A percentile compares a stretch with the other conserved stretches of the same genome.
These are phyloP conservation scores for Sarotherodon lohbergeri DNA, from an alignment of 2,113 vertebrate species.

Conservation along the genomic window DNA sequence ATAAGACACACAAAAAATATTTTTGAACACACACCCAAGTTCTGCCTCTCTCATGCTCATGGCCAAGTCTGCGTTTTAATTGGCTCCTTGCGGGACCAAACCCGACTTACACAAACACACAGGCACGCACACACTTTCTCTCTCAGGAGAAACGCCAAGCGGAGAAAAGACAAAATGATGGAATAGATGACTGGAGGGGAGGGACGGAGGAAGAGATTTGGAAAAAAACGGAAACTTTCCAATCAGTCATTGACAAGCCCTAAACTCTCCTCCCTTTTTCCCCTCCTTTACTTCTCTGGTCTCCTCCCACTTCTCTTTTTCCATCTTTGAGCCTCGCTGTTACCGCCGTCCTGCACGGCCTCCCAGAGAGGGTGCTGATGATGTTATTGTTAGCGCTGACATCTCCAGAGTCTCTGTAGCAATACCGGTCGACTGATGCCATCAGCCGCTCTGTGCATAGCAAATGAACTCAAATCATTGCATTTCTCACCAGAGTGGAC, in stretches of 20 bases:
- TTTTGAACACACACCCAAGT: slow-evolving; percentile 31
- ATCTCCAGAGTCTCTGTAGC: slow-evolving; percentile 54
- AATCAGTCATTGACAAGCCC: slow-evolving; percentile 34
- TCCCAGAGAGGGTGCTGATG: slow-evolving; percentile 57
- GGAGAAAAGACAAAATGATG: slow-evolving; percentile 60
- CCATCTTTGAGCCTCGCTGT: neutral
- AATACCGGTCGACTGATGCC: slow-evolving; percentile 43
- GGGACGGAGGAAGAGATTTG: neutral
- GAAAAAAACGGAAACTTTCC: slow-evolving; percentile 50
- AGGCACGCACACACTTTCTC: slow-evolving; percentile 2
- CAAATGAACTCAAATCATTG: slow-evolving; percentile 12
- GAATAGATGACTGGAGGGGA: slow-evolving; percentile 58
- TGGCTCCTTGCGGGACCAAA: slow-evolving; percentile 70
- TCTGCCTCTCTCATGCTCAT: slow-evolving; percentile 46
- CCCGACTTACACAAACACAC: slow-evolving; percentile 34
- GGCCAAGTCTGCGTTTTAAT: slow-evolving; percentile 70
- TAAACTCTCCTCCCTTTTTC: slow-evolving; percentile 14
- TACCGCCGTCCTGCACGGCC: neutral
- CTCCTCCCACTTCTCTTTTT: slow-evolving; percentile 15
- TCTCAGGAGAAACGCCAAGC: slow-evolving; percentile 21
- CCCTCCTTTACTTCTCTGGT: neutral
- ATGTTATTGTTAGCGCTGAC: slow-evolving; percentile 55
- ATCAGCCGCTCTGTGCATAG: slow-evolving; percentile 26
- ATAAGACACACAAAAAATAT: neutral
- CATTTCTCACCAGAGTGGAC: neutral